These are phyloP conservation scores for Diabrotica balteata DNA, from an alignment of 2,888 invertebrate genomes.

Conservation along the genomic window DNA sequence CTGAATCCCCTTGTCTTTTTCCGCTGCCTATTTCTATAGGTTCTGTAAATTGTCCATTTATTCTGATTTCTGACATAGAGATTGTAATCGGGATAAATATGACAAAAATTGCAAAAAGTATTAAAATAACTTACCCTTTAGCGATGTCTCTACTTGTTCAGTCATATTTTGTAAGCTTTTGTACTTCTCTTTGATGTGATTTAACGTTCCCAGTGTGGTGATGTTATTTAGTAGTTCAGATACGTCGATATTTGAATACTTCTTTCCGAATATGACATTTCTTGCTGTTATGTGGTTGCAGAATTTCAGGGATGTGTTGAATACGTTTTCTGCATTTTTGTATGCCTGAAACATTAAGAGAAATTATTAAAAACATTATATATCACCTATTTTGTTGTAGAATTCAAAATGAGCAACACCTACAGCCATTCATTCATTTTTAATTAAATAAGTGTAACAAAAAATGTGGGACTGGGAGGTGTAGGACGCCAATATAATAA, in stretches of 20 bases:
- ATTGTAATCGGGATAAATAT: too few species aligned
- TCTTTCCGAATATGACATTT: conserved; percentile 51
- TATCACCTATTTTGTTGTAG: too few species aligned
- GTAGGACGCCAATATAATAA: too few species aligned
- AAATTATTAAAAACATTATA: not conserved
- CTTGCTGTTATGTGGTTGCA: conserved; percentile 47
- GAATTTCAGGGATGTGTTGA: conserved; percentile 51
- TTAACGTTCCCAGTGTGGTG: conserved; percentile 43
- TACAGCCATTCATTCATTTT: too few species aligned
- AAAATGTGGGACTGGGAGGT: too few species aligned
- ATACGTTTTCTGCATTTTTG: conserved; percentile 44
- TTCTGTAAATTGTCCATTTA: too few species aligned
- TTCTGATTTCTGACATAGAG: too few species aligned
- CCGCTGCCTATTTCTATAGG: too few species aligned
- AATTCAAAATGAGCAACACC: too few species aligned
- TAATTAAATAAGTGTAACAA: too few species aligned
- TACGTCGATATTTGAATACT: conserved; percentile 53
- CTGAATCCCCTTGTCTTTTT: too few species aligned
- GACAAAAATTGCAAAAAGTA: not conserved
- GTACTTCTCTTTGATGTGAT: conserved; percentile 54
- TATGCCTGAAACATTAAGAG: conserved; percentile 46
- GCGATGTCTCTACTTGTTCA: conserved; percentile 49
- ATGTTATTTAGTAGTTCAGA: conserved; percentile 50
- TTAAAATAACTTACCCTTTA: conserved; percentile 46
- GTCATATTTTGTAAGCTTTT: conserved; percentile 50